Base-by-base conservation (phyloP, 2,113 vertebrate species). In the Columbina picui region DNA sequence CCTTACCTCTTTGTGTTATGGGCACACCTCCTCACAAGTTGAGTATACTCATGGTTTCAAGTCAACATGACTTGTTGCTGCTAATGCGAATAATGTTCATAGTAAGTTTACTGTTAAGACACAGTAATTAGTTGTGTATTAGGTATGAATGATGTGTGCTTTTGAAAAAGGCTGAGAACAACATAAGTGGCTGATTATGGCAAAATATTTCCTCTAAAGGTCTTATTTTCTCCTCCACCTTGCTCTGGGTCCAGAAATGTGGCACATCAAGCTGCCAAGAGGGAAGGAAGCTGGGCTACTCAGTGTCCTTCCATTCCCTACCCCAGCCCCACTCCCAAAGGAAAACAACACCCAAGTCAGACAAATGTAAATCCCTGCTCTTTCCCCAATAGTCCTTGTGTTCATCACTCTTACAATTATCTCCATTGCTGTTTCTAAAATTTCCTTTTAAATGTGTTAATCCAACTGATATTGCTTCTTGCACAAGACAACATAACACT, bases 91-190 rank as follows among this genome's bases (percentile, higher is more conserved):
- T 21, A 50, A 45, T 2, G 9, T 38, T 56, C 7, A 13, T 34
- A 6, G 32, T 18, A 76, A 63, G 27, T 30, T 26, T 41, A 29
- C 39, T 55, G 6, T 50, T 32, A 53, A 71, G 63, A 59, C 32
- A 43, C 8, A 69, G 7, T 9, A 61, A 34, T 30, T 75, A 84
- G 23, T 36, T 69, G 53, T 49, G n/a, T 6, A 30, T 47, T 75
- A 55, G 3, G 7, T 19, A 49, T 49, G 14, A 80, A 64, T 0
- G 1, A 70, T 17, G 9, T 15, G 6, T 25, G 45, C 23, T 26
- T 60, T 30, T 34, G 50, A 10, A 43, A 69, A 70, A 60, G 39
- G n/a, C 5, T 49, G 29, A 63, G 29, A 50, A 29, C 30, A 75
- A 36, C 8, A 26, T 3, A n/a, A 81, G 10, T 19, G 7, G 6